These are phyloP conservation scores for Callochromis pleurospilus DNA, from an alignment of 2,113 vertebrate genomes.

Conservation along the genomic window DNA sequence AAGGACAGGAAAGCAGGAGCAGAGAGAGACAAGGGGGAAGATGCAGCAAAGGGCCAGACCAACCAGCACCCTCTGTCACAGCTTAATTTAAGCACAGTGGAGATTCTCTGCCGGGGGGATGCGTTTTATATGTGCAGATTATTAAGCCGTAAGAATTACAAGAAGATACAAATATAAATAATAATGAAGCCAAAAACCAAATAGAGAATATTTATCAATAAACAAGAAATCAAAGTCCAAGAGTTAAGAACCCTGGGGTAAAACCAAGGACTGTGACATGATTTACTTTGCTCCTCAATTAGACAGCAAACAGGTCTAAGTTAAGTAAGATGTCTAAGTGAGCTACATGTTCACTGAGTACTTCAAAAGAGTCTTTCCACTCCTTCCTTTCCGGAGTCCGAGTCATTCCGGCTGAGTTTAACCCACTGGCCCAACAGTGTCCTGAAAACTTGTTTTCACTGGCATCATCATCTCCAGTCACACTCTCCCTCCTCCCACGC, in stretches of 20 bases:
- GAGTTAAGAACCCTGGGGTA: neutral
- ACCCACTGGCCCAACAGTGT: neutral
- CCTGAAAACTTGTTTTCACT: neutral
- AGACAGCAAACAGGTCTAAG: neutral
- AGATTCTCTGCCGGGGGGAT: neutral
- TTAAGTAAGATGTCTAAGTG: neutral
- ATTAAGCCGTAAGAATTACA: neutral
- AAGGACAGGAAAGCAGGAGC: neutral
- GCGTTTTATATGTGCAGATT: neutral
- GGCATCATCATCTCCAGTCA: neutral
- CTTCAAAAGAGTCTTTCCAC: neutral
- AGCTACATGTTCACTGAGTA: neutral
- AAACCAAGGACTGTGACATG: rapidly evolving
- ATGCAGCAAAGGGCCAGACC: neutral
- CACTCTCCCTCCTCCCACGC: neutral
- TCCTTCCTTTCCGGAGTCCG: neutral
- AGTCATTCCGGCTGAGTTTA: neutral
- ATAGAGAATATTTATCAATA: neutral
- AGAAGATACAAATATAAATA: neutral
- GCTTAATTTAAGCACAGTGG: neutral
- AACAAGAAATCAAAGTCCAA: neutral
- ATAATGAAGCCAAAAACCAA: neutral
- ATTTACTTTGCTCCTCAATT: neutral
- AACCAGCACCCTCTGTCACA: neutral
- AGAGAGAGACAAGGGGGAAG: rapidly evolving